These are phyloP conservation scores for Drosophila chauvacae DNA, from an alignment of 1,140 invertebrate species.

Conservation along the genomic window DNA sequence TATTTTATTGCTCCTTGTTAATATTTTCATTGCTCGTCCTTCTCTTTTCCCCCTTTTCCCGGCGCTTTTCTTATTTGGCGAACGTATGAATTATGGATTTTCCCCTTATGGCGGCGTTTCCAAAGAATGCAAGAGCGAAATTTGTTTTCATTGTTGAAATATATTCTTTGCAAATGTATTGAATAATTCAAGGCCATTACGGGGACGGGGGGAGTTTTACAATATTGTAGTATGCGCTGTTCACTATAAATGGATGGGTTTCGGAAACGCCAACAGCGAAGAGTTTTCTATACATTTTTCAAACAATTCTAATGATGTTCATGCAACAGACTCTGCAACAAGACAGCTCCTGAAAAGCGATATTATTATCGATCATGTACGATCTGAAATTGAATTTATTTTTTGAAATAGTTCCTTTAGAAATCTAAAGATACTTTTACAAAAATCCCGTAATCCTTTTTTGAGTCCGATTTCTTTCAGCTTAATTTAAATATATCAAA, in stretches of 20 bases:
- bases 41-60: constrained; percentile 2
- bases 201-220: not conserved
- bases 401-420: not conserved
- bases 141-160: constrained; percentile 69
- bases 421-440: too few relatives aligned
- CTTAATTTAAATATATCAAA: too few relatives aligned
- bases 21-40: constrained; percentile 71
- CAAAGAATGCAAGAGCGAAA: constrained; percentile 51
- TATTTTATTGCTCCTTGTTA: constrained; percentile 78
- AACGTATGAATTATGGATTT: constrained; percentile 79
- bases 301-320: not conserved
- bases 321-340: not conserved
- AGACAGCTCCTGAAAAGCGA: not conserved
- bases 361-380: not conserved
- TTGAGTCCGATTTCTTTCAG: too few relatives aligned
- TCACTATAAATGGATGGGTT: constrained; percentile 17
- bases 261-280: not conserved
- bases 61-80: constrained; percentile 68
- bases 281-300: not conserved
- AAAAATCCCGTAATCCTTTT: too few relatives aligned
- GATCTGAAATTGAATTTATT: not conserved
- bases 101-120: constrained; percentile 70
- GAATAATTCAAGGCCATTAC: constrained; percentile 37
- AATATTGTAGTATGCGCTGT: not conserved
- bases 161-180: constrained; percentile 67